Conservation (phyloP, 2,113 vertebrate species). For the Boleophthalmus pectinirostris region DNA sequence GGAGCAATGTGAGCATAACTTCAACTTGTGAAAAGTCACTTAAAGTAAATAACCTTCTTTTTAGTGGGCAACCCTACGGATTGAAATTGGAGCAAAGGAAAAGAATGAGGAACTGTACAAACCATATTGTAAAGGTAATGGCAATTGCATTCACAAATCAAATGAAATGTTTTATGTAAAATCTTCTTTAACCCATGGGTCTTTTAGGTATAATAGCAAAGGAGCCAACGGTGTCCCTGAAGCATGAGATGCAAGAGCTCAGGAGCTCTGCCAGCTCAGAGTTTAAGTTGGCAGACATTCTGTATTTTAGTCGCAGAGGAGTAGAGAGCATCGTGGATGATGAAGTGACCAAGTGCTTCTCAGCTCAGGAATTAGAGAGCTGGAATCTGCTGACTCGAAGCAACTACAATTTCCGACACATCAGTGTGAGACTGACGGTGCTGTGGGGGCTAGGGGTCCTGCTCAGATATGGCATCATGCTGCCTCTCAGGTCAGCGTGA, state of each 20-base stretch:
- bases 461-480: slow-evolving; percentile 91
- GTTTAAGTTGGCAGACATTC: slow-evolving; percentile 93
- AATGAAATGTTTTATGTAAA: neutral
- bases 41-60: neutral
- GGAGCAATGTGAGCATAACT: neutral
- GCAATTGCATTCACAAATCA: neutral
- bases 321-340: slow-evolving; percentile 98
- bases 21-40: neutral
- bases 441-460: slow-evolving; percentile 93
- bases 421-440: slow-evolving; percentile 91
- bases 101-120: slow-evolving; percentile 91
- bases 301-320: slow-evolving; percentile 95
- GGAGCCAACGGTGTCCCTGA: slow-evolving; percentile 86
- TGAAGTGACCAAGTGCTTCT: slow-evolving; percentile 96
- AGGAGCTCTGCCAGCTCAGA: slow-evolving; percentile 85
- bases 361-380: slow-evolving; percentile 92
- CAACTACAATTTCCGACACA: slow-evolving; percentile 97
- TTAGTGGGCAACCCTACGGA: slow-evolving; percentile 93
- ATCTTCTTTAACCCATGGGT: neutral
- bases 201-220: slow-evolving; percentile 92
- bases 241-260: slow-evolving; percentile 94
- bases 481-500: slow-evolving; percentile 87
- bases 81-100: slow-evolving; percentile 94
- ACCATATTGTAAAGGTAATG: slow-evolving; percentile 90
- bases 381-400: slow-evolving; percentile 97